phyloP scores from a whole-genome alignment of 1,140 invertebrate species.

The Drosophila seguyi region DNA sequence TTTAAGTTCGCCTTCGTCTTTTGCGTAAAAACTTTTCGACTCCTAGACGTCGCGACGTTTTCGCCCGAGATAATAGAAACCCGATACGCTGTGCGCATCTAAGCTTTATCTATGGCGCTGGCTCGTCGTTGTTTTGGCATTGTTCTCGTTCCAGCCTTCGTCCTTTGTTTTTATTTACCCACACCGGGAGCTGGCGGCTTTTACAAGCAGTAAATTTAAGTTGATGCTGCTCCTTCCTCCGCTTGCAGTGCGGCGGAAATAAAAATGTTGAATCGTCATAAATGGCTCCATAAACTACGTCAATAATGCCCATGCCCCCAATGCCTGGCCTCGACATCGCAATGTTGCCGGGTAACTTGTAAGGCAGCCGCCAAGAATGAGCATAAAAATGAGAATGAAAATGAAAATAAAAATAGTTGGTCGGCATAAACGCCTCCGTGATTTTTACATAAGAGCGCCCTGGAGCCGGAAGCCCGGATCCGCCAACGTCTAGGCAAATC shows the following conservation, averaged over 20 bases:
- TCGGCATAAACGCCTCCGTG: conserved; percentile 76
- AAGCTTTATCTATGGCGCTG: conserved; percentile 73
- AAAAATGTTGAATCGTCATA: conserved; percentile 84
- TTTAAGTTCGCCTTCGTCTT: conserved; percentile 61
- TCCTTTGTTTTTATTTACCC: conserved; percentile 78
- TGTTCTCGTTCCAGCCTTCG: conserved; percentile 55
- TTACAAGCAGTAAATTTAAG: conserved; percentile 80
- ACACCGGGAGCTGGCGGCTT: conserved; percentile 58
- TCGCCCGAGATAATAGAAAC: conserved; percentile 77
- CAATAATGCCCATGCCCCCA: conserved; percentile 57
- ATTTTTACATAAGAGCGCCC: conserved; percentile 73
- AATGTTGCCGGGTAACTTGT: conserved; percentile 62
- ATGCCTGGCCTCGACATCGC: conserved; percentile 42
- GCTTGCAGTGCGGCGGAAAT: conserved; percentile 74
- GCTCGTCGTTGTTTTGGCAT: conserved; percentile 75
- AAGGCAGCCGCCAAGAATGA: conserved; percentile 62
- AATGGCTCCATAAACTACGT: conserved; percentile 83
- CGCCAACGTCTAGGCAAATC: conserved; percentile 19
- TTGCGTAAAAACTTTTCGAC: conserved; percentile 79
- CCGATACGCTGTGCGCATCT: conserved; percentile 78
- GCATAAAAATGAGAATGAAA: conserved; percentile 68
- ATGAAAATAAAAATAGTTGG: conserved; percentile 82
- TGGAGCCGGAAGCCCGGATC: conserved; percentile 5
- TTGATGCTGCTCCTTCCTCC: conserved; percentile 38
- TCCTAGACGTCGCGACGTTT: conserved; percentile 81